These are phyloP conservation scores for Eleginops maclovinus DNA, from an alignment of 2,113 vertebrate genomes.

Conservation along the genomic window DNA sequence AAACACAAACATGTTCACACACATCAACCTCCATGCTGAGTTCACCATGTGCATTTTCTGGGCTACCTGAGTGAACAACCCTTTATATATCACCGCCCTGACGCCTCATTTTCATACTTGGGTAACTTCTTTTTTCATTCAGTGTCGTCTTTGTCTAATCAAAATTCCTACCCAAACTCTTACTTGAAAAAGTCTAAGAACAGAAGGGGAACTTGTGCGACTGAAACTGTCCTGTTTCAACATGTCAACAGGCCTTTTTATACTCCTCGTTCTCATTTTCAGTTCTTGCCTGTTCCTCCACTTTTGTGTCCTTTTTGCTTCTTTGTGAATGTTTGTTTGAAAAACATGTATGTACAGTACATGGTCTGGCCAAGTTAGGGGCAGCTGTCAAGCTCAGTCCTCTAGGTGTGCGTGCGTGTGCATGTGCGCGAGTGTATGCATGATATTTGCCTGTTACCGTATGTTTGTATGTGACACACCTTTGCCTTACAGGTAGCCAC, in stretches of 20 bases:
- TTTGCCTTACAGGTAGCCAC: slow-evolving; percentile 81
- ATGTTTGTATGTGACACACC: slow-evolving; percentile 76
- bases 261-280: slow-evolving; percentile 39
- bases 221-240: slow-evolving; percentile 39
- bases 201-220: slow-evolving; percentile 23
- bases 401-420: slow-evolving; percentile 71
- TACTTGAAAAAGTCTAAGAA: slow-evolving; percentile 44
- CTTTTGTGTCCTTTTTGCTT: slow-evolving; percentile 32
- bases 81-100: slow-evolving; percentile 46
- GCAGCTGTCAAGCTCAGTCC: slow-evolving; percentile 64
- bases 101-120: slow-evolving; percentile 48
- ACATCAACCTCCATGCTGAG: slow-evolving; percentile 38
- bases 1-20: slow-evolving; percentile 36
- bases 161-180: slow-evolving; percentile 35
- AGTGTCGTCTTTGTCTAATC: slow-evolving; percentile 8
- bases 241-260: slow-evolving; percentile 38
- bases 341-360: slow-evolving; percentile 60
- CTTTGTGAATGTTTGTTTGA: slow-evolving; percentile 51
- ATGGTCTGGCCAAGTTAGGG: slow-evolving; percentile 77
- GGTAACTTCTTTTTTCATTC: slow-evolving; percentile 14
- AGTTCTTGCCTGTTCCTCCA: slow-evolving; percentile 58
- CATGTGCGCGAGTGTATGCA: slow-evolving; percentile 64
- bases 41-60: slow-evolving; percentile 75
- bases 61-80: slow-evolving; percentile 52
- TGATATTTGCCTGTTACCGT: slow-evolving; percentile 70